Base-by-base conservation (phyloP, 2,113 vertebrate species). In the Stegostoma tigrinum region DNA sequence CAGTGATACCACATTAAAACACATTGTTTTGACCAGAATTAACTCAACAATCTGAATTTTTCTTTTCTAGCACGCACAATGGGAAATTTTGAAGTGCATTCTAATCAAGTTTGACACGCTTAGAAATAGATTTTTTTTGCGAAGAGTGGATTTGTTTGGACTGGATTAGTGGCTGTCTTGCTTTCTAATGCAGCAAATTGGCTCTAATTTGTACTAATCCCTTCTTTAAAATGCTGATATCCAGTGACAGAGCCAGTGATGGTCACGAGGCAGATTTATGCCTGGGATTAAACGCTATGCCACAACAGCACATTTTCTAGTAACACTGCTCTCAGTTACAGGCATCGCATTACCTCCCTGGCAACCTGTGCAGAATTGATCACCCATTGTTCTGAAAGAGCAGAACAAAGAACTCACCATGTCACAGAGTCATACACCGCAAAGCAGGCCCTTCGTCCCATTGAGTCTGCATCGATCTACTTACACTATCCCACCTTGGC, bases 121-220 rank as follows among this genome's bases (percentile, higher is more conserved):
- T 61, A 95, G 94, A 91, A 24, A 42, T 52, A 52, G 55, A 42
- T 48, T 95, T 95, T 94, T 95, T 68, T 95, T 95, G 94, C 5
- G 68, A 95, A 67, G 34, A 64, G 96, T n/a, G 66, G 94, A 96
- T 96, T 97, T 97, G 97, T 97, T 97, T 97, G 97, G 96, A 95
- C 34, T 91, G 97, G 97, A 97, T 97, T 97, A 97, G 97, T 83
- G 78, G 96, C 96, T 97, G 97, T 97, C 97, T 97, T 96, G 96
- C 97, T 70, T 48, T 24, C 94, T 72, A 72, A 72, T 15, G 66
- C 68, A 95, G 93, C 95, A 96, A 97, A 97, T 95, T 95, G 96
- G 96, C 97, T 97, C 97, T 97, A 96, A 96, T 97, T 96, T 96
- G 95, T 96, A 96, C 96, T 97, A 97, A 97, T 97, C 97, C 97